Percentiles rank a stretch among this genome's conserved stretches.
phyloP scores from a whole-genome alignment of 2,888 invertebrate species.

The Drosophila phalerata region DNA sequence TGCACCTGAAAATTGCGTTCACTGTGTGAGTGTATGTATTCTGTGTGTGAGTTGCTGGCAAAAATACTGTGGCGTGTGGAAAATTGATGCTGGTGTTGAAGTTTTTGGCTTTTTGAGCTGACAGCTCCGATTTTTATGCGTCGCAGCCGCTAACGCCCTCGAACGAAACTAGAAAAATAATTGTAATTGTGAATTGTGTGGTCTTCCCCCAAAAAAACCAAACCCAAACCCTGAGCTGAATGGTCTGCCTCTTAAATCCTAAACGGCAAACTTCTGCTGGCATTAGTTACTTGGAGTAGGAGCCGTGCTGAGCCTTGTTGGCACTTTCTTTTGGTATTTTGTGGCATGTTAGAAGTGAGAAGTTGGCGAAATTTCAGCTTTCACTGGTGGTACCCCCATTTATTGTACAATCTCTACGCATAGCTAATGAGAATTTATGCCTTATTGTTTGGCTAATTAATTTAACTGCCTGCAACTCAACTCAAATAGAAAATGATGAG shows the following conservation, averaged over 20 bases:
- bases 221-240: not conserved
- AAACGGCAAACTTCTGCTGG: slow-evolving; percentile 24
- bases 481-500: slow-evolving; percentile 18
- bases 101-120: slow-evolving; percentile 81
- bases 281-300: slow-evolving; percentile 15
- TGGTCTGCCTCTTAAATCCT: not conserved
- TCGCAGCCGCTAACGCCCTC: slow-evolving; percentile 41
- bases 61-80: slow-evolving; percentile 67
- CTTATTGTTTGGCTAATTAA: slow-evolving; percentile 34
- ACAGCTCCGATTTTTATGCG: slow-evolving; percentile 78
- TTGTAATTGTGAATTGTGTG: slow-evolving; percentile 70
- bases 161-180: slow-evolving; percentile 67
- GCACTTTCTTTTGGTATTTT: not conserved
- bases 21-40: slow-evolving; percentile 33
- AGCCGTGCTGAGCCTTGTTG: not conserved
- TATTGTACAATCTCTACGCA: slow-evolving; percentile 30
- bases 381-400: slow-evolving; percentile 22
- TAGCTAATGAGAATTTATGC: slow-evolving; percentile 68
- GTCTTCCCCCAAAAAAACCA: not conserved
- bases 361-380: not conserved
- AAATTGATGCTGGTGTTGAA: slow-evolving; percentile 77
- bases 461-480: slow-evolving; percentile 17
- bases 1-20: slow-evolving; percentile 77
- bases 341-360: slow-evolving; percentile 7
- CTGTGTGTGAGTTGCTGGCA: slow-evolving; percentile 22